Evolutionary conservation across 2,113 vertebrate species (phyloP), one percentile per base, ranked within the genome.

Genomic region (Sturnira hondurensis): DNA sequence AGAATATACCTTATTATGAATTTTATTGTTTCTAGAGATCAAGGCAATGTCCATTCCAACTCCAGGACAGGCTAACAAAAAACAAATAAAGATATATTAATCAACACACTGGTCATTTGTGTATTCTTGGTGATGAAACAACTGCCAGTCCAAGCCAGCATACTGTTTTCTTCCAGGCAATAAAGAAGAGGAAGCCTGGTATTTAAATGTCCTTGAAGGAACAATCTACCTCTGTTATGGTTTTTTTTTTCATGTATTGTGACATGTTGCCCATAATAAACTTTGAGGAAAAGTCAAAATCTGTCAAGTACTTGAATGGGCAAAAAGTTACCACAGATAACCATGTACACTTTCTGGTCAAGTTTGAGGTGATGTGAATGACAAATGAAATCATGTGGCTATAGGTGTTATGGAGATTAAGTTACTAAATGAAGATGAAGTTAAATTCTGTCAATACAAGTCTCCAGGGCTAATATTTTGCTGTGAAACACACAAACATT

Each of bases 371-470:
- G 80, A 93, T 3, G n/a, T 85, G 96, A 0, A 0, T 86, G 7
- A 95, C 4, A 24, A 7, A 61, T 12, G 11, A 86, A 97, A 67
- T 54, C 7, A 65, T 54, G 4, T 20, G 36, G 89, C 63, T n/a
- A 15, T 91, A 76, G 84, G 52, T 87, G 47, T 91, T 47, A 33
- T 0, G 7, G 54, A 89, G 26, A 93, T 97, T 77, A 86, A 91
- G 81, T 94, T 96, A 83, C 54, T 90, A 96, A 94, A 56, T 88
- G 84, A 96, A 94, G 88, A 74, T 89, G 45, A 91, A 96, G 86
- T 78, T 80, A 70, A 94, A 81, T 87, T 92, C 61, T 93, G 73
- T 45, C 71, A 92, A 14, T 83, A 76, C n/a, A 95, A 78, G 54
- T 80, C 43, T 82, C 52, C 45, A 61, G 73, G 54, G 50, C 78